phyloP scores from a whole-genome alignment of 1,140 invertebrate species.

The Bicyclus anynana region DNA sequence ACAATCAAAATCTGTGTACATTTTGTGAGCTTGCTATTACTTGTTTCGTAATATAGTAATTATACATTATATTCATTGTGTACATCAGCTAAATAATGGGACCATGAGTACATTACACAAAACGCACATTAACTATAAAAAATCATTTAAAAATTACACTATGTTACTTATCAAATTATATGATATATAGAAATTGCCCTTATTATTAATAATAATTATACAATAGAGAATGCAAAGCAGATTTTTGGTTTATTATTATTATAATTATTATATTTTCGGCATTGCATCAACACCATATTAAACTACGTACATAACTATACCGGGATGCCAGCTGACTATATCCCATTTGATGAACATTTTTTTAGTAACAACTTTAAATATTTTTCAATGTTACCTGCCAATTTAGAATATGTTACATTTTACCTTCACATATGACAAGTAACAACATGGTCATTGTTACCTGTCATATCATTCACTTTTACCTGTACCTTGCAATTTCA shows the following conservation, averaged over 20 bases:
- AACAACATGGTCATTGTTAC: neutral
- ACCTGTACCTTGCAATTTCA: neutral
- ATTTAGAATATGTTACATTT: neutral
- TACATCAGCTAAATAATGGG: slow-evolving; percentile 6
- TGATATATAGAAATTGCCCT: slow-evolving; percentile 59
- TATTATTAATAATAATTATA: slow-evolving; percentile 31
- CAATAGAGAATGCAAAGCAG: slow-evolving; percentile 61
- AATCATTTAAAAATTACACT: slow-evolving; percentile 59
- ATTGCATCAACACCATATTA: slow-evolving; percentile 49
- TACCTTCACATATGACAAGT: too few species aligned
- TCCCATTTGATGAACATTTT: neutral
- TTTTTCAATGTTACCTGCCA: neutral
- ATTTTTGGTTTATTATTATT: slow-evolving; percentile 62
- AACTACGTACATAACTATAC: slow-evolving; percentile 27
- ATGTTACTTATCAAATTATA: slow-evolving; percentile 47
- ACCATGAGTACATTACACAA: slow-evolving; percentile 20
- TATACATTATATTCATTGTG: slow-evolving; percentile 6
- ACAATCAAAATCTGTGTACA: neutral
- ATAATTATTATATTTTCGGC: slow-evolving; percentile 36
- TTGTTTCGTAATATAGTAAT: neutral
- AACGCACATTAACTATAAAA: slow-evolving; percentile 42
- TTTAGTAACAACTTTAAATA: neutral
- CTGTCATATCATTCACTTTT: neutral
- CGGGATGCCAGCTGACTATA: neutral
- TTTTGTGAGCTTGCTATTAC: neutral